Conservation (phyloP, 2,888 invertebrate genomes). For the Thera britannica region DNA sequence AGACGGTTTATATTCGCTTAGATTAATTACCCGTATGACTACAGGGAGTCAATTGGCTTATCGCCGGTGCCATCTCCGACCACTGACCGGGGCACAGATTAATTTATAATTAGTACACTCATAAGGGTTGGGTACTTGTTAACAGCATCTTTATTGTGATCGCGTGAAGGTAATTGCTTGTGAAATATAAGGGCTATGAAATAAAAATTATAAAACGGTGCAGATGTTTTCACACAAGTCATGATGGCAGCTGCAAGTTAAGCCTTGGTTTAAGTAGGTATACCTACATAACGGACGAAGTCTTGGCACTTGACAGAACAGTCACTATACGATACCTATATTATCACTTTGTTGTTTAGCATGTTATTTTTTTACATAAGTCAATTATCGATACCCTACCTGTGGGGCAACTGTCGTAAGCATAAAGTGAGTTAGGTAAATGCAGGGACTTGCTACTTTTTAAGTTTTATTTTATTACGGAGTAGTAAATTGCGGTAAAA, state of each 20-base stretch:
- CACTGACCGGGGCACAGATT: constrained; percentile 43
- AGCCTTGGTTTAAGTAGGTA: too few species aligned
- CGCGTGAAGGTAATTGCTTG: constrained; percentile 30
- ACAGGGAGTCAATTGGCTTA: constrained; percentile 78
- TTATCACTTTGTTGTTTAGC: too few species aligned
- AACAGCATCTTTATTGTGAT: constrained; percentile 46
- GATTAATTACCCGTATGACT: constrained; percentile 81
- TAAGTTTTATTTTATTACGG: not conserved
- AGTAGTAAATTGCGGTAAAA: constrained; percentile 40
- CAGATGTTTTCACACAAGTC: too few species aligned
- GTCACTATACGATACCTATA: too few species aligned
- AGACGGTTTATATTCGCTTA: constrained; percentile 42
- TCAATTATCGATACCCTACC: too few species aligned
- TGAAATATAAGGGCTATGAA: constrained; percentile 20
- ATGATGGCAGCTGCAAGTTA: too few species aligned
- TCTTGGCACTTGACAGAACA: too few species aligned
- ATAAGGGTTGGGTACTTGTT: constrained; percentile 14
- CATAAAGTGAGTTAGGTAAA: too few species aligned
- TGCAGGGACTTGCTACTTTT: too few species aligned
- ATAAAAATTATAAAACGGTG: not conserved
- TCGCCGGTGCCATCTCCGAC: constrained; percentile 64
- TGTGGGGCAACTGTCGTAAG: too few species aligned
- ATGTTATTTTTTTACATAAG: too few species aligned
- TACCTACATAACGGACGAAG: too few species aligned
- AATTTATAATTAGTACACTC: constrained; percentile 29